Base-by-base conservation (phyloP, 2,888 invertebrate species). In the Spilosoma lubricipeda region DNA sequence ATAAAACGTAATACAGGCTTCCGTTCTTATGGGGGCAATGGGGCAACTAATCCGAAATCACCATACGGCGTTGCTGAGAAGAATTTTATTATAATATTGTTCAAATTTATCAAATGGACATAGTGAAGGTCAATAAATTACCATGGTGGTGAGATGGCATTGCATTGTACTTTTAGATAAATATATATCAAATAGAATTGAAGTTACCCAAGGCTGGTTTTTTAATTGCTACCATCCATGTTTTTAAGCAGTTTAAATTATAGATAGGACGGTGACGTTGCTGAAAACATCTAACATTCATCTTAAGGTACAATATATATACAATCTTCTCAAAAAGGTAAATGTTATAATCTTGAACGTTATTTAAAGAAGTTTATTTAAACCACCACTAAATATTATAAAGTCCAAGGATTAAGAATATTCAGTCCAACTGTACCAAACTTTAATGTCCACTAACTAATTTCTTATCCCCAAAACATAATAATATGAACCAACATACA, bases 391-490 rank as follows among this genome's bases (percentile, higher is more conserved):
- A 69, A 36, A 69, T n/a, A 36, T 42, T 5, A 56, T 33, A 11
- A 27, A 23, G n/a, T 70, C 23, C 8, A 3, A 85, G 76, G 78
- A 90, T 85, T 91, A 93, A 92, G 84, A 91, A 65, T 11, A 63
- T 39, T 69, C 52, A 36, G 33, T 77, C 88, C 70, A 63, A 81
- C 87, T 90, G 79, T 77, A 88, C 77, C 82, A 85, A 94, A 95
- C 93, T 95, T 95, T 95, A 94, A 95, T 95, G 95, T 95, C 95
- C 95, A 95, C 95, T 94, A 95, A 95, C 96, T 96, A 96, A 96
- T 96, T 96, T 96, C 96, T 96, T 96, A 96, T 96, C 95, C 95
- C 95, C 94, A 92, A 95, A 96, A 95, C 95, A 95, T 95, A 95
- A 95, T 96, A 95, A 95, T 94, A 92, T 93, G 94, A 93, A 90